Evolutionary conservation across 2,113 vertebrate genomes (phyloP), one percentile per base, ranked within the genome.

Genomic region (Seriola aureovittata): DNA sequence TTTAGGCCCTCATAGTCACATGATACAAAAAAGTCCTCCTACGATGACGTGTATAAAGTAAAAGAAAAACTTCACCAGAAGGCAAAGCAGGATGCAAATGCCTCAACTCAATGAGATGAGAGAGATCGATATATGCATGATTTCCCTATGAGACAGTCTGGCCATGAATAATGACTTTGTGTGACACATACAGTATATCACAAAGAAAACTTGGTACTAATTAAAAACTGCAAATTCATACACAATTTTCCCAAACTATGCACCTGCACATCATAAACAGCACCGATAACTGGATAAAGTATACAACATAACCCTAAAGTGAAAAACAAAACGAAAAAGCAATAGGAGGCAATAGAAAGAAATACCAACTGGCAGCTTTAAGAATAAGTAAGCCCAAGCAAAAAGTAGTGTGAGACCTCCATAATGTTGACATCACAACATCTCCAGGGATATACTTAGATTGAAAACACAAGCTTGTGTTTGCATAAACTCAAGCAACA

Each of bases 41-140:
- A 80, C 11, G 40, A 66, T 66, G 57, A 59, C 11, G 52, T 58
- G 52, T 48, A 32, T 46, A 38, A 21, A 42, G 19, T 46, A 38
- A n/a, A 44, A 19, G 54, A 74, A 78, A 82, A 68, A 71, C 23
- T 78, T 79, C 66, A 60, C 82, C 84, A 78, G 70, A 88, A 95
- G 93, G 93, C 93, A 96, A 96, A 96, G 89, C 74, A 92, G 90
- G 69, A 95, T 95, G 95, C 95, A 96, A 96, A 96, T 89, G 42
- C 29, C 42, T 71, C 78, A 77, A 88, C 78, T 71, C 55, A 52
- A 75, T 65, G 82, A 89, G 87, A 93, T 92, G 67, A 81, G 69
- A 17, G 23, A 13, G 55, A 72, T 67, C 14, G 90, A 94, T 94
- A 93, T 4, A 75, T 85, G 58, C 69, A 77, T 74, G 5, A 88